Base-by-base conservation (phyloP, 1,140 invertebrate species). In the Lepidotrigona ventralis region DNA sequence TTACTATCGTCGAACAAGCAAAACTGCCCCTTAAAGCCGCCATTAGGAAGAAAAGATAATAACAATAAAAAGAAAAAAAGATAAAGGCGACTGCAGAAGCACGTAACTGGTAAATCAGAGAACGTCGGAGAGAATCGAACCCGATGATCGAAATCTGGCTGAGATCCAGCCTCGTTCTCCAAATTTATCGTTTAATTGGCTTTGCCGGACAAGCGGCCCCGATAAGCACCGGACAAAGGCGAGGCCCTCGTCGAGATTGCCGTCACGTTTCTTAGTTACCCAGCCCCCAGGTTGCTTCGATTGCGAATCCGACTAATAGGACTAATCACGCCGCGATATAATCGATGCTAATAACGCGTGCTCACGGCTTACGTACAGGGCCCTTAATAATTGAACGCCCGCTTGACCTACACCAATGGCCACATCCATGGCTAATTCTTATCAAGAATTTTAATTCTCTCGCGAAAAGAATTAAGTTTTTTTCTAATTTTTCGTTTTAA, bases 101-200 rank as follows among this genome's bases (percentile, higher is more conserved):
- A 39, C 64, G 64, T 66, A 66, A 66, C 33, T 66, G 3, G 8
- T 66, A 33, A 66, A 66, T 66, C 64, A 66, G 17, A 33, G 0
- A n/a, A 26, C 29, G 29, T 66, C 11, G 3, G 17, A 66, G 29
- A 21, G 64, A 66, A 66, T 66, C 4, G 64, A 66, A 66, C 64
- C 33, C 54, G 73, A 76, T 58, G 53, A 53, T 71, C 86, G 85
- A 77, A 80, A 83, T 54, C 71, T 84, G 86, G 85, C 85, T 46
- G 8, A 8, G 81, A 76, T 87, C 81, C 86, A 87, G 60, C 8
- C 51, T 64, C 56, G 60, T n/a, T 87, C 81, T 73, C 79, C 79
- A 84, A 87, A 87, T 87, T 87, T 86, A 87, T 87, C 86, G 86
- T 83, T 87, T 87, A 87, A 87, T 87, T 87, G 86, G 81, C 83